A percentile compares a stretch with the other conserved stretches of the same genome.
These are phyloP conservation scores for Entomobrya multifasciata DNA, from an alignment of 2,888 invertebrate genomes.

Conservation along the genomic window DNA sequence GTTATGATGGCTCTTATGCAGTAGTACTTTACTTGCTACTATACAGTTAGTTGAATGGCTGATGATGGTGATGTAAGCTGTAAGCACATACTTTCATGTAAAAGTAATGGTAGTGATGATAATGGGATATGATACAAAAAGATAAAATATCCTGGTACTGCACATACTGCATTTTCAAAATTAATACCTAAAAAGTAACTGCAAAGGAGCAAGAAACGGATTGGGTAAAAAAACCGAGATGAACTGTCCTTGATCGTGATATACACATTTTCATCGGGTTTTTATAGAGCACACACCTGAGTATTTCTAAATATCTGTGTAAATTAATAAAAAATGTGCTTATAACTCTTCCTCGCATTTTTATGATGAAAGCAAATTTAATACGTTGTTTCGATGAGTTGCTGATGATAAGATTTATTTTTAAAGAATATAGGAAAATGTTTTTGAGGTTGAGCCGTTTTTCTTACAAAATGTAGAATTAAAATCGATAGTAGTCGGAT, in stretches of 20 bases:
- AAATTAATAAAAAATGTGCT: too few relatives aligned
- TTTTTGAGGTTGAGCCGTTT: too few relatives aligned
- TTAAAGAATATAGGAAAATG: too few relatives aligned
- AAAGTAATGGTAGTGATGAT: neutral
- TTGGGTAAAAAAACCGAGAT: conserved; percentile 36
- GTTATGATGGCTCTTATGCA: too few relatives aligned
- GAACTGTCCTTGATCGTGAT: conserved; percentile 51
- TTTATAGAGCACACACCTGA: conserved; percentile 28
- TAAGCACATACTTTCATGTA: neutral
- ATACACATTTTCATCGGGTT: conserved; percentile 12
- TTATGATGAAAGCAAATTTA: conserved; percentile 3
- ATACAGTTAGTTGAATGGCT: conserved; percentile 25
- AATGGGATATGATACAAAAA: neutral
- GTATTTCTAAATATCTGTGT: too few relatives aligned
- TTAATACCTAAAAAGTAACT: conserved; percentile 35
- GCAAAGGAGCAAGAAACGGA: conserved; percentile 33
- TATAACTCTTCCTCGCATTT: neutral
- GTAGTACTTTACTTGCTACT: too few relatives aligned
- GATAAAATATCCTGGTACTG: neutral
- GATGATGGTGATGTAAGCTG: neutral
- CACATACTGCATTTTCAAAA: neutral
- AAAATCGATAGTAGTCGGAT: too few relatives aligned
- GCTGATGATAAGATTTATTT: too few relatives aligned
- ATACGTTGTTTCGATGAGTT: too few relatives aligned
- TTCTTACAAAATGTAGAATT: too few relatives aligned